Conservation (phyloP, 2,113 vertebrate species). For the Hemibagrus wyckioides region DNA sequence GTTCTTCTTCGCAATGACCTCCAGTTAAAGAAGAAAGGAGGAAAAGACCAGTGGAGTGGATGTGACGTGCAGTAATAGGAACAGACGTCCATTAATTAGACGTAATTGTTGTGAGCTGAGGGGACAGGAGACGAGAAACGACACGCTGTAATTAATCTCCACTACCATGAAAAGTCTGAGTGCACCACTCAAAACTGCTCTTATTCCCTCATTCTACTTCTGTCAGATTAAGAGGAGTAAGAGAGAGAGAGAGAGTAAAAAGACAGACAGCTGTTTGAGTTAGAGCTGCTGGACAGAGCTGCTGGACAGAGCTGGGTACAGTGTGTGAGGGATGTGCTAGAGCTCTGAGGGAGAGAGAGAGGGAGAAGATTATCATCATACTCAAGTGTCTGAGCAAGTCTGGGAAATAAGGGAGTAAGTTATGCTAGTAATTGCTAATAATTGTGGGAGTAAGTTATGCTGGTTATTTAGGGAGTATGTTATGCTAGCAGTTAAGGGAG, state of each 20-base stretch:
- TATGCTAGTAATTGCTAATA: not conserved
- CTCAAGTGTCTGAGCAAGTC: not conserved
- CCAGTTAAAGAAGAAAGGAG: not conserved
- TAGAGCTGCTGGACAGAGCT: too few species aligned
- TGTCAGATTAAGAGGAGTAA: not conserved
- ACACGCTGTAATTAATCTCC: slow-evolving; percentile 15
- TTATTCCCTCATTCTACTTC: not conserved
- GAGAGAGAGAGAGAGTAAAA: not conserved
- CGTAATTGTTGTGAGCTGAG: slow-evolving; percentile 4
- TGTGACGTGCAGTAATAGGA: not conserved
- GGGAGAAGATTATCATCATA: too few species aligned
- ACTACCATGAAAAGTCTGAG: slow-evolving; percentile 4
- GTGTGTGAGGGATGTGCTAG: too few species aligned
- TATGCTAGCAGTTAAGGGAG: too few species aligned
- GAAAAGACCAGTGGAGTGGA: not conserved
- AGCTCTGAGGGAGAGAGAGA: too few species aligned
- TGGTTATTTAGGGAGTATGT: not conserved
- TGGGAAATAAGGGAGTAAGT: not conserved
- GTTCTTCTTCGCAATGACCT: not conserved
- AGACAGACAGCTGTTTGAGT: too few species aligned
- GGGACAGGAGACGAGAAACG: slow-evolving; percentile 13
- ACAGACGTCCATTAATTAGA: slow-evolving; percentile 11
- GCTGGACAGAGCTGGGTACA: not conserved
- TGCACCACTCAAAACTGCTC: not conserved
- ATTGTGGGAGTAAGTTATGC: not conserved